These are phyloP conservation scores for Diadromus collaris DNA, from an alignment of 2,888 invertebrate species.

Conservation along the genomic window DNA sequence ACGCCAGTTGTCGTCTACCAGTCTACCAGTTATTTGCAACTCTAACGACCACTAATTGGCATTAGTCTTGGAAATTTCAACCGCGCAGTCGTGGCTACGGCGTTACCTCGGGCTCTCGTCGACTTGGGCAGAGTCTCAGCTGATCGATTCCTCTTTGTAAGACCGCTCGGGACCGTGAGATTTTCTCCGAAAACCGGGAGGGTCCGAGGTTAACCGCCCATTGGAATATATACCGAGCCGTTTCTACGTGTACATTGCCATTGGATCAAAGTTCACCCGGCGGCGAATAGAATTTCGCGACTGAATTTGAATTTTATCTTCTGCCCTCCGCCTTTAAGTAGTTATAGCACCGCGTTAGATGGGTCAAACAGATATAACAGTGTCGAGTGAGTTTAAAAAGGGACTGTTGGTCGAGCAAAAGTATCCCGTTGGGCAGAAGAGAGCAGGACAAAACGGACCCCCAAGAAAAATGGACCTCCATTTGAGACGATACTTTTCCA, in stretches of 20 bases:
- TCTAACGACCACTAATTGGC: constrained; percentile 75
- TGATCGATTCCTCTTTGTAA: constrained; percentile 56
- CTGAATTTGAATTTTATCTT: constrained; percentile 17
- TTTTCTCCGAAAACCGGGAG: constrained; percentile 31
- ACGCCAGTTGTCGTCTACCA: constrained; percentile 64
- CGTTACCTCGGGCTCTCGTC: neutral
- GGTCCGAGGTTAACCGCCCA: constrained; percentile 35
- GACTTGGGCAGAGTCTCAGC: constrained; percentile 33
- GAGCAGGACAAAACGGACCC: neutral
- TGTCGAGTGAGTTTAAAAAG: neutral
- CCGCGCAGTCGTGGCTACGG: constrained; percentile 10
- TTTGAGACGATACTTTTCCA: neutral
- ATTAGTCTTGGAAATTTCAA: constrained; percentile 57
- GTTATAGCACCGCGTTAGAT: neutral
- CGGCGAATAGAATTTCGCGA: neutral
- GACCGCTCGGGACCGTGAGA: constrained; percentile 2
- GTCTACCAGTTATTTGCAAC: constrained; percentile 72
- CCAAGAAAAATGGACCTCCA: neutral
- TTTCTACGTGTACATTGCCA: neutral
- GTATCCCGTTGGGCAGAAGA: neutral
- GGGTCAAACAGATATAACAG: neutral
- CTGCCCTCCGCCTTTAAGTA: neutral
- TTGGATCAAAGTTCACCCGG: constrained; percentile 1
- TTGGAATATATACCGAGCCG: constrained; percentile 34
- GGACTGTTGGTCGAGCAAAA: neutral